Evolutionary conservation across 2,888 invertebrate species (phyloP).

Genomic region (Andrena flavipes): DNA sequence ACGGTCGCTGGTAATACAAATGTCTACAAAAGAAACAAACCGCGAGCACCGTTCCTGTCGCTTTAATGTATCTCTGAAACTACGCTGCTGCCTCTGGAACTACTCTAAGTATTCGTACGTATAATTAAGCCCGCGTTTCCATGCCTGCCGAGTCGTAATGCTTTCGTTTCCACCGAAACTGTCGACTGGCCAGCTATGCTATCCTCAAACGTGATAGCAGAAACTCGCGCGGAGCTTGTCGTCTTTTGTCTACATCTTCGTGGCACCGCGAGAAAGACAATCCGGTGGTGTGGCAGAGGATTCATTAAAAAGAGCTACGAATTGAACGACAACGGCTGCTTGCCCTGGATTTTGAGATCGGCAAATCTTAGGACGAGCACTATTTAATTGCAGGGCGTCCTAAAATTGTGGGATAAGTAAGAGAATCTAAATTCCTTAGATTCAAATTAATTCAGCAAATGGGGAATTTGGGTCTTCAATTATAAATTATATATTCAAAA

Average conservation of each 20-base stretch:
- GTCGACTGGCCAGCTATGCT: constrained; percentile 3
- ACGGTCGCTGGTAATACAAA: background rate
- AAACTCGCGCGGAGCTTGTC: constrained; percentile 8
- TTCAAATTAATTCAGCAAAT: too few species aligned
- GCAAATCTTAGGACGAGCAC: too few species aligned
- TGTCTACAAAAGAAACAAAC: constrained; percentile 11
- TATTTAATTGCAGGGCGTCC: too few species aligned
- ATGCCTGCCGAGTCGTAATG: background rate
- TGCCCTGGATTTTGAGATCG: background rate
- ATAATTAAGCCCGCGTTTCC: constrained; percentile 36
- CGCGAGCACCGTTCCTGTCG: background rate
- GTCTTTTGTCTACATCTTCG: background rate
- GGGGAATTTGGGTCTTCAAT: too few species aligned
- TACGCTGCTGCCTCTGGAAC: constrained; percentile 3
- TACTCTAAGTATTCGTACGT: constrained; percentile 22
- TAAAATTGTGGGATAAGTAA: too few species aligned
- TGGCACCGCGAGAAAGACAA: too few species aligned
- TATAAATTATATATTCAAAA: too few species aligned
- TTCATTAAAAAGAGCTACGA: too few species aligned
- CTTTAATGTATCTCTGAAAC: constrained; percentile 14
- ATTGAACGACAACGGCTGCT: too few species aligned
- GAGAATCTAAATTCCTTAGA: too few species aligned
- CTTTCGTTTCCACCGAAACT: constrained; percentile 4
- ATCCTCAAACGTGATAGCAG: constrained; percentile 11
- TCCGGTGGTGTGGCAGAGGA: too few species aligned